Evolutionary conservation across 1,140 invertebrate genomes (phyloP).

Genomic region (Notospermus geniculatus): DNA sequence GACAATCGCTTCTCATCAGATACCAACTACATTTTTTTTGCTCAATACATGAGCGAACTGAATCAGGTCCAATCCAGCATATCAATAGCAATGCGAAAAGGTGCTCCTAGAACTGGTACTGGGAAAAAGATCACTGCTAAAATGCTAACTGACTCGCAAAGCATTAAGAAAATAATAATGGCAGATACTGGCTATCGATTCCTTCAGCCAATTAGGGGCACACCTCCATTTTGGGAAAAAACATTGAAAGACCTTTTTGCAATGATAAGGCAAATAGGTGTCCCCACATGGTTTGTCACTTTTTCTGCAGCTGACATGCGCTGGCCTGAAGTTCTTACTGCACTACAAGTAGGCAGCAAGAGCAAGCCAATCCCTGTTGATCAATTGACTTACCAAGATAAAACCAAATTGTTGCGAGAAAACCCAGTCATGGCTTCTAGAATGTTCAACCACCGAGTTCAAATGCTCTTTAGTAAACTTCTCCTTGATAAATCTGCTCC

Average conservation of each 20-base stretch:
- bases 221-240: constrained; percentile 2
- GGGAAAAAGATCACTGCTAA: no score
- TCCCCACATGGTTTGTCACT: constrained; percentile 8
- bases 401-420: neutral
- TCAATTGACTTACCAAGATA: neutral
- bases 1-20: neutral
- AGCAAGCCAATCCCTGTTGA: neutral
- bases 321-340: constrained; percentile 4
- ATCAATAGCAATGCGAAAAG: neutral
- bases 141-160: no score
- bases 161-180: no score
- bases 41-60: constrained; percentile 1
- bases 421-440: neutral
- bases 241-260: neutral
- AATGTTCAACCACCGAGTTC: neutral
- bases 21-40: constrained; percentile 6
- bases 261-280: constrained; percentile 7
- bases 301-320: constrained; percentile 6
- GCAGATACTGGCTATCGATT: neutral
- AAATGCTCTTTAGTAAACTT: constrained; percentile 5
- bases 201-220: constrained; percentile 8
- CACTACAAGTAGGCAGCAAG: neutral
- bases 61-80: constrained; percentile 5
- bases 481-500: constrained; percentile 11
- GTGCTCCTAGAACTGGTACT: neutral